These are phyloP conservation scores for Plodia interpunctella DNA, from an alignment of 1,140 invertebrate species.

Conservation along the genomic window DNA sequence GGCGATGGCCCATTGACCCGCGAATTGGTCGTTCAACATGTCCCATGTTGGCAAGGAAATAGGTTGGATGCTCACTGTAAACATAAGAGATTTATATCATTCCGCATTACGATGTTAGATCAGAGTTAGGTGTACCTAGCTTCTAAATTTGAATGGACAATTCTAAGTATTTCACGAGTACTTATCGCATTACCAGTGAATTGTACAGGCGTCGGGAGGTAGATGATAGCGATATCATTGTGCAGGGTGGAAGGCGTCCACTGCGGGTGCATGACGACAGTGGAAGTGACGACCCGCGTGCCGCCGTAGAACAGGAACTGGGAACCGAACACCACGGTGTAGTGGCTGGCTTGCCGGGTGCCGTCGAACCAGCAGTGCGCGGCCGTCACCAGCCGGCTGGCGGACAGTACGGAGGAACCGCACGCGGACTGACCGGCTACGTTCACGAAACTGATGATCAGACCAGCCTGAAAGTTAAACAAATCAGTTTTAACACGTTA, in stretches of 20 bases:
- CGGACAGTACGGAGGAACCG: slow-evolving; percentile 29
- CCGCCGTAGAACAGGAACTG: slow-evolving; percentile 37
- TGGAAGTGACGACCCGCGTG: slow-evolving; percentile 22
- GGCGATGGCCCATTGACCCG: slow-evolving; percentile 33
- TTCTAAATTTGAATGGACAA: too few species aligned
- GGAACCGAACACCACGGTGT: slow-evolving; percentile 37
- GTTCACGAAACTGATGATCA: slow-evolving; percentile 31
- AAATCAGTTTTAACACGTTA: background rate
- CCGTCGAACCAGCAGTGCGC: slow-evolving; percentile 44
- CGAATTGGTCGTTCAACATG: slow-evolving; percentile 31
- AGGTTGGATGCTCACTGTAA: slow-evolving; percentile 31
- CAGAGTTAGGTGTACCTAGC: too few species aligned
- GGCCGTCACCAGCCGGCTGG: slow-evolving; percentile 35
- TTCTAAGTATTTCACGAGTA: too few species aligned
- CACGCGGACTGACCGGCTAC: slow-evolving; percentile 29
- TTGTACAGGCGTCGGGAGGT: slow-evolving; percentile 41
- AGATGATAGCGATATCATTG: slow-evolving; percentile 66
- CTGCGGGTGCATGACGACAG: slow-evolving; percentile 34
- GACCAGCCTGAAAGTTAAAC: slow-evolving; percentile 31
- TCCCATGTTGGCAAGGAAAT: slow-evolving; percentile 35
- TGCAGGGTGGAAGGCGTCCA: slow-evolving; percentile 26
- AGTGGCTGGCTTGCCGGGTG: slow-evolving; percentile 23
- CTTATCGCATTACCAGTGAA: slow-evolving; percentile 33
- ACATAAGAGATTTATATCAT: too few species aligned
- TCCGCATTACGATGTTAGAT: too few species aligned